Base-by-base conservation (phyloP, 2,888 invertebrate genomes). In the Cremastinae sp. region DNA sequence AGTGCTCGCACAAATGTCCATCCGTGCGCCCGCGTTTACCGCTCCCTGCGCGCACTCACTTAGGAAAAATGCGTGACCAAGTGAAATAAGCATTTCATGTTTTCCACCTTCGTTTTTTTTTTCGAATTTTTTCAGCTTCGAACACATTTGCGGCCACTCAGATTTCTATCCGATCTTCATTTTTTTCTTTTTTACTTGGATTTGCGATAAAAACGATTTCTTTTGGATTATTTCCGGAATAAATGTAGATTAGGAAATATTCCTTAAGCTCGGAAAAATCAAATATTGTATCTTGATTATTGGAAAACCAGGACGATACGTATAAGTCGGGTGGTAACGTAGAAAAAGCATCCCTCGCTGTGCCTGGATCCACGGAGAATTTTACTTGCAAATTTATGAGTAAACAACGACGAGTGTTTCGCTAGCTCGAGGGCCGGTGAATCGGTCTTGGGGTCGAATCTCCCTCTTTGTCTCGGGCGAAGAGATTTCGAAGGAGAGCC, bases 331-430 rank as follows among this genome's bases (percentile, higher is more conserved):
- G 14, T 3, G 51, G 45, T n/a, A n/a, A 51, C 35, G 12, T 12
- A 5, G 51, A 45, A 16, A 18, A 58, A 49, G 43, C 14, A 47
- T 45, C 39, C 39, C 22, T 39, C 49, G 28, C 37, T 14, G 39
- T n/a, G 39, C 2, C 8, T 10, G 12, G 12, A 35, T 35, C 22
- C 12, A 35, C 10, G 12, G 37, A 69, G 41, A 53, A 78, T 78
- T 78, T 76, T 58, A 70, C 62, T 74, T 76, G 78, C 70, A 71
- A 76, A 78, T 62, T 78, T 74, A 66, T 64, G 62, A 74, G 66
- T 71, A 74, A 76, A 74, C 51, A 78, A 56, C 10, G n/a, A 45
- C 14, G 8, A 12, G 53, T 14, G 22, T 28, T 18, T 28, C 5
- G 1, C 5, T 2, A 16, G 41, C 41, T 16, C 45, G 28, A 61